A percentile compares a stretch with the other conserved stretches of the same genome.
Conservation (phyloP, 2,797 vertebrate species). For the Fundulus diaphanus region DNA sequence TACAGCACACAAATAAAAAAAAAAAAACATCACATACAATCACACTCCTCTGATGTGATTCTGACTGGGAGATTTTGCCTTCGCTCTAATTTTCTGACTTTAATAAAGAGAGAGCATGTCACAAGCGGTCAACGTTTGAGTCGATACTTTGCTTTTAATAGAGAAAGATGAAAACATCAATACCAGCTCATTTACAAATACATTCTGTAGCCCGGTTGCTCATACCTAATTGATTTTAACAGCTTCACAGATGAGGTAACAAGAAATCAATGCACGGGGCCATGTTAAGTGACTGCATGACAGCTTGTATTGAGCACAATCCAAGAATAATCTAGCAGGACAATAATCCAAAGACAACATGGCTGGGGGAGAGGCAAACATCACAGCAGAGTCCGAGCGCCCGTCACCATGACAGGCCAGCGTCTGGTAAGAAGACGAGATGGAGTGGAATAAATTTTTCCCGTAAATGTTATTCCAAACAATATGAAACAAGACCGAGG, state of each 20-base stretch:
- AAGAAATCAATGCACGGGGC: conserved; percentile 73
- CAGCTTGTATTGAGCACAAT: conserved; percentile 60
- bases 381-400: conserved; percentile 36
- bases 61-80: conserved; percentile 31
- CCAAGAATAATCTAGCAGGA: conserved; percentile 60
- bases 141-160: conserved; percentile 69
- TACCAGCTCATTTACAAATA: conserved; percentile 74
- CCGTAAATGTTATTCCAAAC: conserved; percentile 81
- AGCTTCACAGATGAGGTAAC: conserved; percentile 61
- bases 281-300: conserved; percentile 70
- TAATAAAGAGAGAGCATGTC: conserved; percentile 67
- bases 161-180: conserved; percentile 80
- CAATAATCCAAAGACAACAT: conserved; percentile 62
- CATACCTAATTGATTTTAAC: conserved; percentile 80
- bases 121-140: conserved; percentile 67
- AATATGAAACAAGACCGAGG: conserved; percentile 69
- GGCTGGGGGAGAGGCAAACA: conserved; percentile 43
- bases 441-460: conserved; percentile 74
- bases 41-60: conserved; percentile 7
- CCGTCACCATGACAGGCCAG: conserved; percentile 44
- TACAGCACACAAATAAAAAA: conserved; percentile 31
- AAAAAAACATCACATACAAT: conserved; percentile 15
- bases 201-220: conserved; percentile 70
- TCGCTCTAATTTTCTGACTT: conserved; percentile 14
- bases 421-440: conserved; percentile 65